Percentiles rank a stretch among this genome's conserved stretches.
These are phyloP conservation scores for Chlamydotis undulata DNA, from an alignment of 2,113 vertebrate species.

Conservation along the genomic window DNA sequence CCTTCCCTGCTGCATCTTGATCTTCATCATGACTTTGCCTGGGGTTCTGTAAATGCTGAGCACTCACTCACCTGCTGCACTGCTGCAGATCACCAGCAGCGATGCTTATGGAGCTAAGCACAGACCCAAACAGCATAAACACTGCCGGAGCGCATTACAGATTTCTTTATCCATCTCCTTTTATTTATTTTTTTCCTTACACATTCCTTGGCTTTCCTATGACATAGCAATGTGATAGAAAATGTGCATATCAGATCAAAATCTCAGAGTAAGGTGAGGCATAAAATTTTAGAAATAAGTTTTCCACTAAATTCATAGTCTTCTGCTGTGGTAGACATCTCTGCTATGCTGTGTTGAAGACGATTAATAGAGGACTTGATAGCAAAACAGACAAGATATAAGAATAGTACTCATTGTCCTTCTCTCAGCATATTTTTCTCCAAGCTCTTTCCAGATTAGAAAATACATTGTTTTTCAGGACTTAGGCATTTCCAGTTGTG, in stretches of 20 bases:
- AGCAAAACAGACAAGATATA: neutral
- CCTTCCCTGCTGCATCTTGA: neutral
- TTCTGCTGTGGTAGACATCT: slow-evolving; percentile 10
- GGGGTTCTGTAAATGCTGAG: neutral
- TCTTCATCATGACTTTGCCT: neutral
- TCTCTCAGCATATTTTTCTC: slow-evolving; percentile 11
- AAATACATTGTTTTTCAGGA: neutral
- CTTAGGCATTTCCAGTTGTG: neutral
- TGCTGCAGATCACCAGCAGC: fast-evolving
- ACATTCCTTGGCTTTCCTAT: neutral
- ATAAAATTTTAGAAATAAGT: neutral
- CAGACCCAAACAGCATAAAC: neutral
- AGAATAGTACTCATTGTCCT: neutral
- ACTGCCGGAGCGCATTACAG: neutral
- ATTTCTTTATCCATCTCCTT: neutral
- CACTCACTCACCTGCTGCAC: neutral
- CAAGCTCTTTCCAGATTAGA: neutral
- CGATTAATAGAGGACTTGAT: neutral
- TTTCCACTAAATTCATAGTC: neutral
- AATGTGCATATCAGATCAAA: neutral
- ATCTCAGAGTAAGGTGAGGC: neutral
- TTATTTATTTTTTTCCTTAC: neutral
- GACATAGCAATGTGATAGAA: neutral
- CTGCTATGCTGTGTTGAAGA: neutral
- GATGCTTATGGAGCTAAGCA: fast-evolving